phyloP scores from a whole-genome alignment of 2,797 vertebrate species.

The Cheirogaleus major region DNA sequence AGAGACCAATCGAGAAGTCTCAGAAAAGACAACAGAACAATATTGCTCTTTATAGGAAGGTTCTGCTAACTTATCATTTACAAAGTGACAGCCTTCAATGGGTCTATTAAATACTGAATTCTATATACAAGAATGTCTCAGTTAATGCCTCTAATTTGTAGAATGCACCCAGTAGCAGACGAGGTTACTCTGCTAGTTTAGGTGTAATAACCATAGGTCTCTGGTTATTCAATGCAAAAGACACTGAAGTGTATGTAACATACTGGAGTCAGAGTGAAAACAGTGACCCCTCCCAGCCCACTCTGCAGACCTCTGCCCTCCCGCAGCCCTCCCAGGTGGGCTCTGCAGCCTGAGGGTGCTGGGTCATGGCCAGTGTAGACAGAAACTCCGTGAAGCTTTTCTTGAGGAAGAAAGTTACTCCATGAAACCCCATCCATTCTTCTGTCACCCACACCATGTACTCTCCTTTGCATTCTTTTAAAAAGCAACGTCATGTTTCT shows the following conservation, averaged over 20 bases:
- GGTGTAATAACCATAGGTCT: background rate
- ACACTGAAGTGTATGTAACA: background rate
- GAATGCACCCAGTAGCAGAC: background rate
- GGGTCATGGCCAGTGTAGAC: too few species aligned
- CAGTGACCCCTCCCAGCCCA: background rate
- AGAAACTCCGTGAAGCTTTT: background rate
- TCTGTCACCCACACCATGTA: background rate
- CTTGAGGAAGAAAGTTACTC: background rate
- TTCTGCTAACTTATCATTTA: slow-evolving; percentile 40
- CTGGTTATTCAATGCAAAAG: background rate
- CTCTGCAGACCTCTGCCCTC: background rate
- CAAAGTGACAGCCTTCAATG: background rate
- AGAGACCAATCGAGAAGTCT: background rate
- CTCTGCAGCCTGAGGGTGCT: background rate
- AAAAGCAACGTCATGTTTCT: background rate
- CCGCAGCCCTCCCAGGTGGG: background rate
- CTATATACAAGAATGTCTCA: background rate
- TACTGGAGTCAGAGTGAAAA: background rate
- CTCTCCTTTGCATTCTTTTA: background rate
- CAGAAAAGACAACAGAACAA: background rate
- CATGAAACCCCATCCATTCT: background rate
- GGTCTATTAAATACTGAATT: background rate
- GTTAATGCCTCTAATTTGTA: slow-evolving; percentile 3
- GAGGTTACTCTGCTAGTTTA: slow-evolving; percentile 4
- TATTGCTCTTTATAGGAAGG: background rate